Evolutionary conservation across 2,113 vertebrate genomes (phyloP), one percentile per base, ranked within the genome.

Genomic region (Melanerpes formicivorus): DNA sequence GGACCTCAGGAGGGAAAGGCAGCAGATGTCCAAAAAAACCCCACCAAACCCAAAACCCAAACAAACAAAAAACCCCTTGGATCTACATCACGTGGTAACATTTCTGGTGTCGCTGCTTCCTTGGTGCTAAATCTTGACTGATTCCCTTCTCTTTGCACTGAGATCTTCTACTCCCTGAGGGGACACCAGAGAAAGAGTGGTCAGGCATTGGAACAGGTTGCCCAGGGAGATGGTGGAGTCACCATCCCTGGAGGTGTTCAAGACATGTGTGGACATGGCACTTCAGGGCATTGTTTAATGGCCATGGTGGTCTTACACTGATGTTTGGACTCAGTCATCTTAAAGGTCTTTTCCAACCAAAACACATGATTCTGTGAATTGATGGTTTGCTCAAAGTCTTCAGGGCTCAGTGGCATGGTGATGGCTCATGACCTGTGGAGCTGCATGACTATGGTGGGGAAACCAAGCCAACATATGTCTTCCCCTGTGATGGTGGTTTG

Each of bases 401-500:
- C 9, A 11, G 32, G 56, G 40, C 40, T 44, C 6, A 1, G 14
- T 50, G 77, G 14, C 30, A n/a, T 34, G 19, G 17, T 3, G 25
- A 56, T 58, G 50, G 25, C 25, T 52, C 3, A 3, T 0, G 6
- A 42, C 25, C 37, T 62, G 73, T 0, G 10, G 17, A 44, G 42
- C 37, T 65, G 10, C 3, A 3, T 27, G 55, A 48, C 18, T n/a
- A 8, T 29, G 55, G 40, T 10, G 32, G 32, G 10, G 64, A 27
- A 44, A 44, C n/a, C 18, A 17, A 32, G 30, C 29, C 60, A 22
- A 7, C 3, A 3, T 7, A 12, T 34, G 14, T 21, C 37, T 71
- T 17, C 40, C 7, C 18, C 14, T 1, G 0, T 0, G 11, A 22
- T 0, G 3, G 59, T 71, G 29, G 4, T 26, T 69, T 25, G 30